These are phyloP conservation scores for Jacana jacana DNA, from an alignment of 2,113 vertebrate species.

Conservation along the genomic window DNA sequence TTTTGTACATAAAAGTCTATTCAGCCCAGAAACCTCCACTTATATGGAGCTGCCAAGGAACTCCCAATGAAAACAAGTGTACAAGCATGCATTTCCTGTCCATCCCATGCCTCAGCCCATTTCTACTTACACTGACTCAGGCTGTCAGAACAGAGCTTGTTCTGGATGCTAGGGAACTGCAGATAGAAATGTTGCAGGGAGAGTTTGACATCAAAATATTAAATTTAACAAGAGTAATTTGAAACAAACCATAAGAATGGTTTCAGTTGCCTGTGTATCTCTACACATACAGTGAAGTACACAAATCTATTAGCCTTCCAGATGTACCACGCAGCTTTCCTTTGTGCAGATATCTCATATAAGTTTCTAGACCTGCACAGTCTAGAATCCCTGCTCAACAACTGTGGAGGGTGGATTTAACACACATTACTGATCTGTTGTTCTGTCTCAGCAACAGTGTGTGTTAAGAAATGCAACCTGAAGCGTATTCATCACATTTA, in stretches of 20 bases:
- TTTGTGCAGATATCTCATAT: background rate
- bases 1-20: slow-evolving; percentile 63
- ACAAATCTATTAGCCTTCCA: background rate
- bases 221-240: background rate
- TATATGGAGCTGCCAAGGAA: slow-evolving; percentile 42
- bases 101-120: slow-evolving; percentile 34
- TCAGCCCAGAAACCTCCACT: slow-evolving; percentile 40
- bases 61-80: slow-evolving; percentile 51
- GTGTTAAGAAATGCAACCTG: background rate
- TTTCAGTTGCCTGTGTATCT: background rate
- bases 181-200: slow-evolving; percentile 34
- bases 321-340: background rate
- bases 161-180: slow-evolving; percentile 41
- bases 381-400: background rate
- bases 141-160: slow-evolving; percentile 51
- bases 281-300: background rate
- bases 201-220: background rate
- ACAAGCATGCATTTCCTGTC: slow-evolving; percentile 65
- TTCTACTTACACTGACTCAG: slow-evolving; percentile 47
- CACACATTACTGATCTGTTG: background rate
- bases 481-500: background rate
- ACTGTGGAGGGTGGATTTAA: background rate
- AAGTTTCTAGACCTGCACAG: background rate
- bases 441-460: background rate
- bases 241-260: background rate